Evolutionary conservation across 2,113 vertebrate genomes (phyloP).

Genomic region (Paradoxurus hermaphroditus): DNA sequence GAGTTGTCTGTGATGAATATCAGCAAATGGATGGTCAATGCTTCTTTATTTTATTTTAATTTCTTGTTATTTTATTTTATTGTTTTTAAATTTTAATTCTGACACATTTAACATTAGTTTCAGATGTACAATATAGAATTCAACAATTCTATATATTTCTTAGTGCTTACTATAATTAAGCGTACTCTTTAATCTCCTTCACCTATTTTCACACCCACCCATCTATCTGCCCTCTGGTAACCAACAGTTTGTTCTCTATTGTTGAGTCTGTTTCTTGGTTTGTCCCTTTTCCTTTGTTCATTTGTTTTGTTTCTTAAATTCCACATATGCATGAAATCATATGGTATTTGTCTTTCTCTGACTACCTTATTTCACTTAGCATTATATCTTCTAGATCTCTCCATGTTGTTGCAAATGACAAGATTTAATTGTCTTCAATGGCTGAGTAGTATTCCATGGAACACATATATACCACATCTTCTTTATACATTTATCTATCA

Average conservation of each 20-base stretch:
- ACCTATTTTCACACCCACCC: not conserved
- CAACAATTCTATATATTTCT: not conserved
- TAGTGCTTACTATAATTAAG: not conserved
- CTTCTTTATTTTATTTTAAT: not conserved
- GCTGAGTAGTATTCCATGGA: not conserved
- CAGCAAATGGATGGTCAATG: not conserved
- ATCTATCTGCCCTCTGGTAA: not conserved
- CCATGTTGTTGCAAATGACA: not conserved
- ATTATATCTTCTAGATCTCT: not conserved
- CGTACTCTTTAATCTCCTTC: not conserved
- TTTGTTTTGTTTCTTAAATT: not conserved
- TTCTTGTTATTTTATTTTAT: not conserved
- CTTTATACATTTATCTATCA: not conserved
- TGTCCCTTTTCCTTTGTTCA: not conserved
- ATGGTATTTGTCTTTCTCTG: not conserved
- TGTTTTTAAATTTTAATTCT: not conserved
- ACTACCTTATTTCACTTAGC: not conserved
- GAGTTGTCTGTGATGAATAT: not conserved
- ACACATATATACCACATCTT: not conserved
- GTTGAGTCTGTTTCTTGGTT: not conserved
- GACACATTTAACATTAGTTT: not conserved
- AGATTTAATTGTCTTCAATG: not conserved
- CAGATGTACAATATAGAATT: not conserved
- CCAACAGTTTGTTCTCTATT: not conserved
- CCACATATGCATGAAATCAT: not conserved